Evolutionary conservation across 2,113 vertebrate genomes (phyloP).

Genomic region (Ceratotherium simum): DNA sequence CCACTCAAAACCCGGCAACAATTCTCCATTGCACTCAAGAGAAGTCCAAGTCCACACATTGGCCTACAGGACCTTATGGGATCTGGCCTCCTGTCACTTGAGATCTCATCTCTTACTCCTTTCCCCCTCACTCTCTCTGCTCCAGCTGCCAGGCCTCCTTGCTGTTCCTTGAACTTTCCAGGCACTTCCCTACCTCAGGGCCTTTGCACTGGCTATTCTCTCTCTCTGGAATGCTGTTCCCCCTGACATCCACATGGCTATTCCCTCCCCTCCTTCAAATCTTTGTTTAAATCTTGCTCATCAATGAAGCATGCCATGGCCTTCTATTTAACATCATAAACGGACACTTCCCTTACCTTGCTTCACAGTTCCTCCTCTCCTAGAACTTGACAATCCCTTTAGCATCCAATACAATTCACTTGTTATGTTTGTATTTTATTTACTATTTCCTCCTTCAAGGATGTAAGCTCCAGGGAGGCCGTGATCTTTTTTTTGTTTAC

Average conservation of each 20-base stretch:
- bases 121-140: neutral
- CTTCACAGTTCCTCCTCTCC: neutral
- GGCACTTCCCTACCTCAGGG: neutral
- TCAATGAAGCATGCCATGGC: neutral
- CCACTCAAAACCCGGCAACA: neutral
- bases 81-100: neutral
- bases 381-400: neutral
- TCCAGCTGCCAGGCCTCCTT: neutral
- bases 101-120: neutral
- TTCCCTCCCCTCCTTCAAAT: neutral
- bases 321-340: neutral
- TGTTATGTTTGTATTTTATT: neutral
- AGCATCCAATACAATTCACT: neutral
- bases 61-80: neutral
- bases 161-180: neutral
- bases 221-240: neutral
- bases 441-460: neutral
- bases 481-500: neutral
- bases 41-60: neutral
- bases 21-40: neutral
- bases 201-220: neutral
- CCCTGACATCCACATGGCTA: neutral
- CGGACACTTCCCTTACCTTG: neutral
- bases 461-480: neutral
- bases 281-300: neutral